Evolutionary conservation across 2,888 invertebrate species (phyloP).

Genomic region (Calliphora vomitoria): DNA sequence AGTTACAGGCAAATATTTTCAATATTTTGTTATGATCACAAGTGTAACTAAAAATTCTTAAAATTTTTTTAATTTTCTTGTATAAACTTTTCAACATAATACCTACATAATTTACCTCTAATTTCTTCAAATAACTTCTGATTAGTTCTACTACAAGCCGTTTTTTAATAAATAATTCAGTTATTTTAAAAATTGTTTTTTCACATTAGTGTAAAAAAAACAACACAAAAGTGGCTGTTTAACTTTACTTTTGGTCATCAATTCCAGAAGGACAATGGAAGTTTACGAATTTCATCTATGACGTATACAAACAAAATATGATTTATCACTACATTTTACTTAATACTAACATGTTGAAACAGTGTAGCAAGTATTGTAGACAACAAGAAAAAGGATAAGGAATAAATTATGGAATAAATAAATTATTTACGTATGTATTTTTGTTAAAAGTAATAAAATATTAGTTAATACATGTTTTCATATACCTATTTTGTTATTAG

Average conservation of each 20-base stretch:
- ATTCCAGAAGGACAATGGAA: conserved; percentile 5
- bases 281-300: not conserved
- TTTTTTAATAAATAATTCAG: conserved; percentile 16
- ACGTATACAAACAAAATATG: not conserved
- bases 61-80: too few species aligned
- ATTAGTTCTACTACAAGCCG: not conserved
- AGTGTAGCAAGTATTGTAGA: not conserved
- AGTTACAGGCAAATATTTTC: too few species aligned
- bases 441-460: too few species aligned
- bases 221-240: not conserved
- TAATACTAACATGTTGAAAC: not conserved
- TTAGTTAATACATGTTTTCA: too few species aligned
- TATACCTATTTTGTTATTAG: not conserved
- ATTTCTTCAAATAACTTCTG: too few species aligned
- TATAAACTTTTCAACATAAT: too few species aligned
- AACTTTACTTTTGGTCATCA: not conserved
- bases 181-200: conserved; percentile 14
- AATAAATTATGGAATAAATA: too few species aligned
- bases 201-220: not conserved
- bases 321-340: not conserved
- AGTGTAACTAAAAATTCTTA: too few species aligned
- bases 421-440: too few species aligned
- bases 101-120: not conserved
- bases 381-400: not conserved
- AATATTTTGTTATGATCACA: too few species aligned